phyloP scores from a whole-genome alignment of 2,113 vertebrate genomes.

The Tetrao urogallus region DNA sequence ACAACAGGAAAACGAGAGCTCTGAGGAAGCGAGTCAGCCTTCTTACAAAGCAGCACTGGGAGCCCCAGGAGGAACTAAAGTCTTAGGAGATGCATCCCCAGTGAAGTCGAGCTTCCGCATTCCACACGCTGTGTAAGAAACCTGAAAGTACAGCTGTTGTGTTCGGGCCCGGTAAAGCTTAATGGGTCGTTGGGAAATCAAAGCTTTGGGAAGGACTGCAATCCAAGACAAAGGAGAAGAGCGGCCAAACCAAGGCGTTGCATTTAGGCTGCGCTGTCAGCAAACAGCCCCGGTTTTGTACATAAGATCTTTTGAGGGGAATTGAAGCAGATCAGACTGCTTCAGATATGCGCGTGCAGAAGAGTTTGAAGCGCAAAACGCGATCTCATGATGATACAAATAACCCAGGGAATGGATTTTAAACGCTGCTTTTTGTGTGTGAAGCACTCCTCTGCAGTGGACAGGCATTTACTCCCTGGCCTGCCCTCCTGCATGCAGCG shows the following conservation, averaged over 20 bases:
- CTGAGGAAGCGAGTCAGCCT: not conserved
- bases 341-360: not conserved
- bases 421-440: not conserved
- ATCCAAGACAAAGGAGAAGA: not conserved
- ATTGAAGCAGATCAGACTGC: not conserved
- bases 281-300: not conserved
- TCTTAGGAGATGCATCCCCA: not conserved
- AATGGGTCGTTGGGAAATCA: conserved; percentile 6
- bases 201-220: conserved; percentile 6
- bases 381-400: conserved; percentile 16
- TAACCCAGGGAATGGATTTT: not conserved
- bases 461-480: not conserved
- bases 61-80: conserved; percentile 20
- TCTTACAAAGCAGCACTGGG: not conserved
- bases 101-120: not conserved
- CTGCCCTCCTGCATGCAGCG: not conserved
- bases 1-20: not conserved
- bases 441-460: not conserved
- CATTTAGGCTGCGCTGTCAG: not conserved
- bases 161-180: not conserved
- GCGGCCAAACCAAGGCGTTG: not conserved
- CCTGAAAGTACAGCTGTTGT: not conserved
- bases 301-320: not conserved
- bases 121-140: not conserved
- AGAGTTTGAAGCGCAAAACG: not conserved